Evolutionary conservation across 1,140 invertebrate genomes (phyloP).

Genomic region (Carcinoscorpius rotundicauda): DNA sequence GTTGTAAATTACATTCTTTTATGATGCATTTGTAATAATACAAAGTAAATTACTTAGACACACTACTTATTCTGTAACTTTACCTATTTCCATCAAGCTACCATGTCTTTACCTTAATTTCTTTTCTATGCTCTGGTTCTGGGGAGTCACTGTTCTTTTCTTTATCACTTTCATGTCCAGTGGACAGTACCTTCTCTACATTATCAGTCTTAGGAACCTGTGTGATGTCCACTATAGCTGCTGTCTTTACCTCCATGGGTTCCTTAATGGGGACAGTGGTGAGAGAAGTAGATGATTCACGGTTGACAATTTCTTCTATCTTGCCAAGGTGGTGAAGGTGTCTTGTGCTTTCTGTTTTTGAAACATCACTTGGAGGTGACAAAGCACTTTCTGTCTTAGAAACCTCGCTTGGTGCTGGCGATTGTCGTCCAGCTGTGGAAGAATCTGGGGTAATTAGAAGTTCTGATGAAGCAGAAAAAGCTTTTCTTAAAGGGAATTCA

Average conservation of each 20-base stretch:
- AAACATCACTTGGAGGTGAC: constrained; percentile 31
- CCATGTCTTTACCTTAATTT: background rate
- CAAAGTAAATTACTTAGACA: constrained; percentile 8
- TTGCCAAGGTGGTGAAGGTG: constrained; percentile 25
- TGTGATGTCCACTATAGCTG: background rate
- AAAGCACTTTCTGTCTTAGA: constrained; percentile 31
- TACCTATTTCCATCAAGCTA: constrained; percentile 12
- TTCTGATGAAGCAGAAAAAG: constrained; percentile 25
- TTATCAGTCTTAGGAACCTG: too few relatives aligned
- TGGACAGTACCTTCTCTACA: too few relatives aligned
- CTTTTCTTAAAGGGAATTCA: constrained; percentile 25
- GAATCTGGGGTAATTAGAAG: constrained; percentile 25
- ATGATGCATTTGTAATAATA: background rate
- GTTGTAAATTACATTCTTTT: background rate
- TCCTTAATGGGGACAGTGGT: background rate
- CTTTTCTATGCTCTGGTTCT: too few relatives aligned
- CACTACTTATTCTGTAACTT: constrained; percentile 13
- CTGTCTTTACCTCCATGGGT: background rate
- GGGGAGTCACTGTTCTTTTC: too few relatives aligned
- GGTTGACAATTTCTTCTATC: constrained; percentile 25
- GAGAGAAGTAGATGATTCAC: background rate
- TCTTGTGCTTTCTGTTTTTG: constrained; percentile 29
- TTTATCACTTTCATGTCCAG: too few relatives aligned
- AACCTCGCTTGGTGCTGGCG: constrained; percentile 31
- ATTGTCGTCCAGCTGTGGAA: constrained; percentile 27